A percentile compares a stretch with the other conserved stretches of the same genome.
phyloP scores from a whole-genome alignment of 2,797 vertebrate species.

The Syndactyla subalaris region DNA sequence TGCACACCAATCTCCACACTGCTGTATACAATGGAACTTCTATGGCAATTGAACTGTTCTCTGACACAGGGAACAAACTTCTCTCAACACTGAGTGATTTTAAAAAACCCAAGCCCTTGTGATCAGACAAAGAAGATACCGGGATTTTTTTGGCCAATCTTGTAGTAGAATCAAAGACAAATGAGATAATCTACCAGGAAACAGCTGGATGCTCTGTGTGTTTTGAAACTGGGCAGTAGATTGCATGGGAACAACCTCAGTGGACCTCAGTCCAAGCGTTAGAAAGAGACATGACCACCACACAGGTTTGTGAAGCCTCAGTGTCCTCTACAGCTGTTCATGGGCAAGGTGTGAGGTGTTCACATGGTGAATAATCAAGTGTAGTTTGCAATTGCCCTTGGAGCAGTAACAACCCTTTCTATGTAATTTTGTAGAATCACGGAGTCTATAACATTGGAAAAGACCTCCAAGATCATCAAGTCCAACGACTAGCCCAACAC shows the following conservation, averaged over 20 bases:
- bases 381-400: background rate
- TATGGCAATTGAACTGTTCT: background rate
- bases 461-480: background rate
- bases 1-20: background rate
- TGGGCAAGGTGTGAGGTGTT: background rate
- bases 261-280: background rate
- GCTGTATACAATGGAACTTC: fast-evolving
- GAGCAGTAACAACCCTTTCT: background rate
- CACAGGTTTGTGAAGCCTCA: fast-evolving
- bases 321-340: fast-evolving
- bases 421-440: background rate
- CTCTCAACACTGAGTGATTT: background rate
- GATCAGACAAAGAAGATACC: background rate
- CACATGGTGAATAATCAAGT: background rate
- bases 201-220: background rate
- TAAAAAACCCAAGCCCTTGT: background rate
- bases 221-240: background rate
- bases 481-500: background rate
- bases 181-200: background rate
- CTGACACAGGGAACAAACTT: background rate
- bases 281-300: background rate
- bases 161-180: background rate
- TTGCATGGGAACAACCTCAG: background rate
- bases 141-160: fast-evolving
- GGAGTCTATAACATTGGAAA: background rate